Percentiles rank a stretch among this genome's conserved stretches.
phyloP scores from a whole-genome alignment of 2,797 vertebrate species.

The Trematomus bernacchii region DNA sequence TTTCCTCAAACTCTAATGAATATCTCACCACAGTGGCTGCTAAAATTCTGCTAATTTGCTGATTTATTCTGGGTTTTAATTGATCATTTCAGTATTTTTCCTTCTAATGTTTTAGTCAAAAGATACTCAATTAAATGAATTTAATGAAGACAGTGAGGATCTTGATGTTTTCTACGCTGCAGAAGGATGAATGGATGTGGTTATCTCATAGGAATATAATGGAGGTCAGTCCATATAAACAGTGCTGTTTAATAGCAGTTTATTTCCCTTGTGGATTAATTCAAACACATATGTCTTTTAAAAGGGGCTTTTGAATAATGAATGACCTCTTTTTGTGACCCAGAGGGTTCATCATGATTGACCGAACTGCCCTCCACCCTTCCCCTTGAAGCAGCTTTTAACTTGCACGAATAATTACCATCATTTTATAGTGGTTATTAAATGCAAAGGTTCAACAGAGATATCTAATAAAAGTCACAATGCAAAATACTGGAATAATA shows the following conservation, averaged over 20 bases:
- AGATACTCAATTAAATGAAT: conserved; percentile 43
- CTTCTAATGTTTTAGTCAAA: conserved; percentile 12
- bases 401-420: not conserved
- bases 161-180: conserved; percentile 16
- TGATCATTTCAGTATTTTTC: conserved; percentile 9
- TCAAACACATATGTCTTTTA: conserved; percentile 57
- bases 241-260: conserved; percentile 43
- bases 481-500: not conserved
- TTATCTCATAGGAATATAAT: conserved; percentile 37
- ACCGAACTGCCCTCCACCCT: conserved; percentile 33
- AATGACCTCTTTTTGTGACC: conserved; percentile 55
- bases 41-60: conserved; percentile 39
- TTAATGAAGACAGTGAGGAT: not conserved
- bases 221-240: conserved; percentile 37
- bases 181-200: conserved; percentile 12
- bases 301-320: conserved; percentile 61
- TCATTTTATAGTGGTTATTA: too few species aligned
- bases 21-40: conserved; percentile 14
- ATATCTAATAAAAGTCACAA: not conserved
- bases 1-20: conserved; percentile 61
- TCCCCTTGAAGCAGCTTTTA: not conserved
- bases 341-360: conserved; percentile 45
- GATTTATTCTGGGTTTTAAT: conserved; percentile 29
- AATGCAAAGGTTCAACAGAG: not conserved
- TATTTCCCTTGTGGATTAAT: conserved; percentile 58